Percentiles rank a stretch among this genome's conserved stretches.
Evolutionary conservation across 2,888 invertebrate genomes (phyloP).

Genomic region (Xanthia togata): DNA sequence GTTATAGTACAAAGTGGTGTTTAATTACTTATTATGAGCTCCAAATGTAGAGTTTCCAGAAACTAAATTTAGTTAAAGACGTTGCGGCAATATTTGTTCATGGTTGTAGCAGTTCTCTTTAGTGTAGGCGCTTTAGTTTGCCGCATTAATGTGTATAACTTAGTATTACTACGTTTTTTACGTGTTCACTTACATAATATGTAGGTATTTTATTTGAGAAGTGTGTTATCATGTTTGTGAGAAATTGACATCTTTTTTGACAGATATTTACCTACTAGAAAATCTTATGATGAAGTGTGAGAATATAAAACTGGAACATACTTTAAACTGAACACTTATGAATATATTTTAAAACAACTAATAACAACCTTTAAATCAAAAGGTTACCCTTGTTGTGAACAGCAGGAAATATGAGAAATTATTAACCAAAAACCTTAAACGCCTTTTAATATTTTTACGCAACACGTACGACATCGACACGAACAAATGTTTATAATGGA

Average conservation of each 20-base stretch:
- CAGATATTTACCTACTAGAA: too few relatives aligned
- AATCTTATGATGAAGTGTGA: too few relatives aligned
- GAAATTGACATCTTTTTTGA: too few relatives aligned
- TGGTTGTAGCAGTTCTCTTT: constrained; percentile 52
- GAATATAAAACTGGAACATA: too few relatives aligned
- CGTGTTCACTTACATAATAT: not conserved
- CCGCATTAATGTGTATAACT: constrained; percentile 4
- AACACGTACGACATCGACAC: not conserved
- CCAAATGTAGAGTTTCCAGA: constrained; percentile 21
- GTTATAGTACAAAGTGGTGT: constrained; percentile 10
- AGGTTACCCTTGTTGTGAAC: too few relatives aligned
- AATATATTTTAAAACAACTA: too few relatives aligned
- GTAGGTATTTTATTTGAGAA: not conserved
- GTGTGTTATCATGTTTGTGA: not conserved
- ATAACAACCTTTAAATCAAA: not conserved
- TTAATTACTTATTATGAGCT: constrained; percentile 34
- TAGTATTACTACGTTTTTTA: constrained; percentile 18
- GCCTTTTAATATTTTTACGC: not conserved
- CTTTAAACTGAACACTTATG: too few relatives aligned
- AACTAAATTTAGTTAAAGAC: constrained; percentile 29
- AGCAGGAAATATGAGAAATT: not conserved
- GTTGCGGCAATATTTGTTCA: constrained; percentile 53
- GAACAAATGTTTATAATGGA: too few relatives aligned
- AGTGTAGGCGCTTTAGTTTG: constrained; percentile 49
- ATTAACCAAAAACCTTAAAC: not conserved